Evolutionary conservation across 2,797 vertebrate genomes (phyloP).

Genomic region (Cynodonichthys magdalenae): DNA sequence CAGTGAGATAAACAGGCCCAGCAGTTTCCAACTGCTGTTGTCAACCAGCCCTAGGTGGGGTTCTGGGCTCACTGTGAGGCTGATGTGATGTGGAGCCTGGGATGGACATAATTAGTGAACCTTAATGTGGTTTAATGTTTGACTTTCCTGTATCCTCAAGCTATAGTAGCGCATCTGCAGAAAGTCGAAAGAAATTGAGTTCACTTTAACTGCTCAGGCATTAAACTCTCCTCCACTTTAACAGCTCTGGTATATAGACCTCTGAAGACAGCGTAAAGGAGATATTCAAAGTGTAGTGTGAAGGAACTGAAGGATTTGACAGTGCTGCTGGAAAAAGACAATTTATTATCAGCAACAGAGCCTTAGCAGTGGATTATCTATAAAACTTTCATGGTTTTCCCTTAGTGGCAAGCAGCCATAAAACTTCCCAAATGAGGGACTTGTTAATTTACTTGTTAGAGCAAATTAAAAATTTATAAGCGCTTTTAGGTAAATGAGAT

Average conservation of each 20-base stretch:
- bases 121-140: slow-evolving; percentile 61
- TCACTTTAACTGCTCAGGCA: slow-evolving; percentile 65
- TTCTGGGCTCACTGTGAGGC: slow-evolving; percentile 47
- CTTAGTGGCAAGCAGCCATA: slow-evolving; percentile 95
- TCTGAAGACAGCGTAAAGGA: slow-evolving; percentile 73
- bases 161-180: slow-evolving; percentile 28
- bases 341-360: slow-evolving; percentile 95
- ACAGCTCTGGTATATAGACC: slow-evolving; percentile 67
- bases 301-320: slow-evolving; percentile 90
- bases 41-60: slow-evolving; percentile 59
- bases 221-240: slow-evolving; percentile 63
- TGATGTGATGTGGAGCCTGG: slow-evolving; percentile 57
- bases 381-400: slow-evolving; percentile 98
- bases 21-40: slow-evolving; percentile 72
- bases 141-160: slow-evolving; percentile 44
- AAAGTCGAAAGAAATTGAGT: slow-evolving; percentile 58
- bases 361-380: slow-evolving; percentile 96
- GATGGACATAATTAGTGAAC: slow-evolving; percentile 60
- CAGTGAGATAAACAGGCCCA: slow-evolving; percentile 59
- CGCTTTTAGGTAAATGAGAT: slow-evolving; percentile 99
- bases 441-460: slow-evolving; percentile 99
- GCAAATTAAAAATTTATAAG: slow-evolving; percentile 99
- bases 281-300: slow-evolving; percentile 89
- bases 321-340: slow-evolving; percentile 95
- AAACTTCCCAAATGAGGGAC: slow-evolving; percentile 99